phyloP scores from a whole-genome alignment of 1,140 invertebrate genomes.

The Odontomachus brunneus region DNA sequence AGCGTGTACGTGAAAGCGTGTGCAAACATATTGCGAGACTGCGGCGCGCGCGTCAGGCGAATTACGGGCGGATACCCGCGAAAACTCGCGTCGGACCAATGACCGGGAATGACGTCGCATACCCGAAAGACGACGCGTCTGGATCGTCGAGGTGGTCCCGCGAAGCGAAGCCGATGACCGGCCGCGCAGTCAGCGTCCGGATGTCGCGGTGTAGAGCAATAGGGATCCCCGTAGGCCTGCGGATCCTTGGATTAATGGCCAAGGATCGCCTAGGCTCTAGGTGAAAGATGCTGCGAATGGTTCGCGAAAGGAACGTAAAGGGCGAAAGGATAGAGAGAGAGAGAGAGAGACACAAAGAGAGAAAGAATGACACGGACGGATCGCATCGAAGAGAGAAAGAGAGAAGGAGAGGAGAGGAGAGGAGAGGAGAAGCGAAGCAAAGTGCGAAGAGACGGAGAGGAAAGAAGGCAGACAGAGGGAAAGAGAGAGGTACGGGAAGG shows the following conservation, averaged over 20 bases:
- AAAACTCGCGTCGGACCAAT: conserved; percentile 56
- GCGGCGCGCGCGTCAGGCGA: neutral
- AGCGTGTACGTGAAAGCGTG: too few species aligned
- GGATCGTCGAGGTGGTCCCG: conserved; percentile 59
- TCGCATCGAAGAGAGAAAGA: conserved; percentile 17
- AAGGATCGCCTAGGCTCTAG: conserved; percentile 68
- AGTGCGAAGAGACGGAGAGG: conserved; percentile 49
- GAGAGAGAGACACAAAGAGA: conserved; percentile 16
- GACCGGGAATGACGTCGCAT: conserved; percentile 60
- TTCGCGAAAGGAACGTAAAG: conserved; percentile 55
- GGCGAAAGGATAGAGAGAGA: neutral
- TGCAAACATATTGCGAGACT: too few species aligned
- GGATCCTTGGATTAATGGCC: conserved; percentile 67
- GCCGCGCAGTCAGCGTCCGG: neutral
- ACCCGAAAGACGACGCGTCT: conserved; percentile 58
- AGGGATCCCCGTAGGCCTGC: conserved; percentile 47
- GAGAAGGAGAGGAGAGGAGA: neutral
- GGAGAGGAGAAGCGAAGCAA: conserved; percentile 5
- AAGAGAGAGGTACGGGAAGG: conserved; percentile 47
- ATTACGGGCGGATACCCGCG: conserved; percentile 42
- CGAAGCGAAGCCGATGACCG: conserved; percentile 55
- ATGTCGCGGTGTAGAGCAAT: conserved; percentile 46
- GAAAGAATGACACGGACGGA: conserved; percentile 5
- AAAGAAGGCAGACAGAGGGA: conserved; percentile 50
- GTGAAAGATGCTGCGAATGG: conserved; percentile 73